Conservation (phyloP, 1,140 invertebrate species). For the Drosophila baimaii region DNA sequence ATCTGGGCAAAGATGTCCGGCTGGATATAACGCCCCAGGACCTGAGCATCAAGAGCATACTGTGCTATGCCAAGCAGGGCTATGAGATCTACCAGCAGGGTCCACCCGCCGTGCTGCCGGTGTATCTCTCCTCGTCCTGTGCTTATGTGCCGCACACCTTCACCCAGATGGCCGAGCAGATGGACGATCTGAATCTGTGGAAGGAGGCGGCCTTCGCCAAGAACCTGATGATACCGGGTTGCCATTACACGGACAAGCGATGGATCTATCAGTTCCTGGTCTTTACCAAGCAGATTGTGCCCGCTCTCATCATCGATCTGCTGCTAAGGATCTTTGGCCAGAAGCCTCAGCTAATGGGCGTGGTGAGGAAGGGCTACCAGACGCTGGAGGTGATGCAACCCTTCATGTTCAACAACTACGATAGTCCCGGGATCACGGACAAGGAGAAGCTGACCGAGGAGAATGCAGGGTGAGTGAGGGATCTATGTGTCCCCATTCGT, state of each 20-base stretch:
- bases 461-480: constrained; percentile 40
- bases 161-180: constrained; percentile 44
- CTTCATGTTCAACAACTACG: constrained; percentile 76
- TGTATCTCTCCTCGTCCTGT: constrained; percentile 61
- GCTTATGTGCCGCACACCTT: constrained; percentile 55
- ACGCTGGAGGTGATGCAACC: constrained; percentile 77
- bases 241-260: constrained; percentile 58
- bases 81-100: constrained; percentile 33
- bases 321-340: constrained; percentile 45
- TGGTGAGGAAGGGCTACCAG: constrained; percentile 59
- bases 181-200: constrained; percentile 55
- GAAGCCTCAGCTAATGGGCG: constrained; percentile 55
- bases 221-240: constrained; percentile 58
- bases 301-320: constrained; percentile 58
- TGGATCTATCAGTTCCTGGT: constrained; percentile 65
- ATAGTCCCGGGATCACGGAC: constrained; percentile 59
- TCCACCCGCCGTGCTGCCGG: constrained; percentile 46
- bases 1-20: constrained; percentile 31
- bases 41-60: constrained; percentile 58
- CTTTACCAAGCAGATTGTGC: constrained; percentile 64
- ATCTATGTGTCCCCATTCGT: too few relatives aligned
- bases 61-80: constrained; percentile 47
- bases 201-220: constrained; percentile 52
- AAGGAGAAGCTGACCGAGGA: constrained; percentile 8
- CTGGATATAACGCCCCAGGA: constrained; percentile 77